Base-by-base conservation (phyloP, 2,113 vertebrate species). In the Grammomys dolichurus region DNA sequence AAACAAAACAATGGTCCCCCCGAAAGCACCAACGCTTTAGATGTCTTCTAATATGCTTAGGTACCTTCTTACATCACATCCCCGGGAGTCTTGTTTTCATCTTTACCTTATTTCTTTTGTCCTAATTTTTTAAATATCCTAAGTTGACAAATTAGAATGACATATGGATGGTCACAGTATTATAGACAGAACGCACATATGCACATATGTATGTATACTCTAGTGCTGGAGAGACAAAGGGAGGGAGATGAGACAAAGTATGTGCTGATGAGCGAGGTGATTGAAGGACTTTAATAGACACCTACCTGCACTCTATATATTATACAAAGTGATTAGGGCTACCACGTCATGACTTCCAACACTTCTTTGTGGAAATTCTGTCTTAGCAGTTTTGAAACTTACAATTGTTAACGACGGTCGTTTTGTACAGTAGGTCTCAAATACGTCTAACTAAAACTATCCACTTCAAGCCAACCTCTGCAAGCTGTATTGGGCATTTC, bases 11-110 rank as follows among this genome's bases (percentile, higher is more conserved):
- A 60, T 22, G 65, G 43, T 91, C 20, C 73, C 63, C 46, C 28
- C 14, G 26, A 85, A 20, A 94, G 28, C 93, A 17, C 70, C 67
- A n/a, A 60, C 33, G 58, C 6, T 56, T 51, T 85, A 54, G 17
- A 81, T 80, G 22, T 92, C 89, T 94, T 88, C 75, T 82, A 67
- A 69, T 22, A 43, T 51, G 11, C 43, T 40, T 76, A 86, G 76
- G 43, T 93, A 26, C 1, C 31, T 26, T 87, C n/a, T 40, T 82
- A 3, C 36, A 77, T 72, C 70, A 67, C 10, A 75, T 17, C 26
- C 26, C 17, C 14, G 17, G 54, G 12, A 84, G 58, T 85, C 12
- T 84, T 70, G 24, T n/a, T 87, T 94, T 56, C 48, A 54, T 86
- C 54, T 80, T 46, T 73, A 56, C 17, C 28, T 69, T 46, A 7